Evolutionary conservation across 2,797 vertebrate genomes (phyloP).

Genomic region (Phalanger gymnotis): DNA sequence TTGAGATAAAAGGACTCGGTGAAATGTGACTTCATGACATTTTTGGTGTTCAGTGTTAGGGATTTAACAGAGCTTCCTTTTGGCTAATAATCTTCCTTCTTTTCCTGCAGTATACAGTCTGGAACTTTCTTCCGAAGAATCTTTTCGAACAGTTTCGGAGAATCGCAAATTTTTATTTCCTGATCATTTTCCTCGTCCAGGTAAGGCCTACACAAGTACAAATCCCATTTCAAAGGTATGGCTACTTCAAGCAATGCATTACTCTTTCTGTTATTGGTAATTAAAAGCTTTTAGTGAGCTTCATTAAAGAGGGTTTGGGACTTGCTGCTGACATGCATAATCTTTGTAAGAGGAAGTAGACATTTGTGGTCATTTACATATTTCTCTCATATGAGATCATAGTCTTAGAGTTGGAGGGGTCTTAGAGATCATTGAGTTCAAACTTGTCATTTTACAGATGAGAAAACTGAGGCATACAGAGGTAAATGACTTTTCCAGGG

Average conservation of each 20-base stretch:
- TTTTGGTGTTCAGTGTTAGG: conserved; percentile 23
- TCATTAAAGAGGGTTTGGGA: not conserved
- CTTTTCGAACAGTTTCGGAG: conserved; percentile 99
- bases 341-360: not conserved
- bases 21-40: conserved; percentile 9
- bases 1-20: conserved; percentile 30
- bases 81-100: conserved; percentile 32
- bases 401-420: not conserved
- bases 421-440: not conserved
- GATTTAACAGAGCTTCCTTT: conserved; percentile 50
- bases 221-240: conserved; percentile 31
- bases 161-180: conserved; percentile 99
- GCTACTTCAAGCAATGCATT: conserved; percentile 47
- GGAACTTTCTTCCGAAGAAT: conserved; percentile 99
- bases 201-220: conserved; percentile 84
- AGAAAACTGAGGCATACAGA: not conserved
- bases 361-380: not conserved
- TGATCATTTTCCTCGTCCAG: conserved; percentile 99
- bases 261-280: not conserved
- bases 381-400: not conserved
- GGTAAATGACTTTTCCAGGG: not conserved
- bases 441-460: not conserved
- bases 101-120: conserved; percentile 93
- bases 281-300: not conserved
- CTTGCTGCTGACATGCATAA: not conserved